Base-by-base conservation (phyloP, 2,113 vertebrate species). In the Menura novaehollandiae region DNA sequence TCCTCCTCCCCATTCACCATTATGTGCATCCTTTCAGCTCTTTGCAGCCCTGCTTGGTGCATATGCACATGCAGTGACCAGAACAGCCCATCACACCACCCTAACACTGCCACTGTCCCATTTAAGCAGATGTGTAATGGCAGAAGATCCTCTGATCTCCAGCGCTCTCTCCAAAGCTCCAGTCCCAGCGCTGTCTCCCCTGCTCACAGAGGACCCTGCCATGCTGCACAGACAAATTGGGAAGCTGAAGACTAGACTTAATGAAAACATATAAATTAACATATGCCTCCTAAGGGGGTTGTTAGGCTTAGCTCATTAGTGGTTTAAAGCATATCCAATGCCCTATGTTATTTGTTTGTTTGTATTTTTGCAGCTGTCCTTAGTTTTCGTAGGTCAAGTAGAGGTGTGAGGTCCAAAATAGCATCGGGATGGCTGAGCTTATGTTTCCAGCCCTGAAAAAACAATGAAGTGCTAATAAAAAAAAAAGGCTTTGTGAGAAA, bases 311-410 rank as follows among this genome's bases (percentile, higher is more conserved):
- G 80, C 92, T 96, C 91, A 89, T 97, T 96, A 96, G 93, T 56
- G 68, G 60, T 84, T 91, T 93, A 96, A 89, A 95, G 88, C 88
- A 91, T 66, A 95, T 85, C 89, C 83, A 96, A 6, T 85, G 72
- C 85, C 93, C 90, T 24, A 91, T 91, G 89, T 92, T 91, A 91
- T 96, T 97, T 96, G 92, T 97, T 97, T 97, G 95, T 95, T 97
- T 95, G 91, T 97, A 96, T 97, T 97, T 97, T 97, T 96, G 96
- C 97, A 97, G 97, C 95, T 97, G 97, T 96, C 97, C 88, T 92
- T 97, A 89, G 94, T 96, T 86, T 80, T 93, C 72, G 93, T 92
- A 86, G 96, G 94, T 96, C 93, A 95, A 97, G 88, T 59, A 90
- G 94, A 97, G 93, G 97, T 94, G 93, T 96, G 92, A 96, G 92